Evolutionary conservation across 2,888 invertebrate genomes (phyloP), one percentile per base, ranked within the genome.

Genomic region (Harpalus rufipes): DNA sequence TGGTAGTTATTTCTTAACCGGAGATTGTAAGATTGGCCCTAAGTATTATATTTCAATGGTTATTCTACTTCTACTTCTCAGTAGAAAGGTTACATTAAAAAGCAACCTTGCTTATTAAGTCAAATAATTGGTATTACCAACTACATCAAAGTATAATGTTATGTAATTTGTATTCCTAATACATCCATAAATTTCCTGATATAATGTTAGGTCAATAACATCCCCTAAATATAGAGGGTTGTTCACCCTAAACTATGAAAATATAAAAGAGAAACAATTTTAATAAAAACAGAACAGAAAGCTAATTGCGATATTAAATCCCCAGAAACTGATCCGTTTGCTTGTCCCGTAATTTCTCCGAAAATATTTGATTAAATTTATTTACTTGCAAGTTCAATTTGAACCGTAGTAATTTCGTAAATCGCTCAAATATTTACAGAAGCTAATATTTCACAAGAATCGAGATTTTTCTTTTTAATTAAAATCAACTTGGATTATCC

Each of bases 391-490:
- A 78, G 58, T 78, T 78, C 8, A 58, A 58, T 78, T 78, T 78
- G 25, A 56, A 78, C 25, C 58, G 78, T 21, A 58, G 58, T 78
- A 78, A 78, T 78, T 78, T 58, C 32, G 58, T 78, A 78, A 78
- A 78, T 78, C 58, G 56, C 78, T 78, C 78, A 78, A 78, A 80
- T 80, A 80, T 80, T 80, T 80, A 61, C 61, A 10, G 8, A 12
- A 61, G 44, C 80, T 80, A 80, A 80, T 80, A 80, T 80, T 41
- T 79, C 39, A 39, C 59, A 59, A 78, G 78, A 58, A 78, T 76
- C 44, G 18, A 14, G 76, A 51, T 58, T 63, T 80, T 80, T 80
- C 80, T 80, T 59, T 61, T 80, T 80, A 58, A 80, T 61, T 80
- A 80, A 78, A 80, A 80, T 80, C 80, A 80, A 61, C 80, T 61